Evolutionary conservation across 2,797 vertebrate species (phyloP), one percentile per base, ranked within the genome.

Genomic region (Novumbra hubbsi): DNA sequence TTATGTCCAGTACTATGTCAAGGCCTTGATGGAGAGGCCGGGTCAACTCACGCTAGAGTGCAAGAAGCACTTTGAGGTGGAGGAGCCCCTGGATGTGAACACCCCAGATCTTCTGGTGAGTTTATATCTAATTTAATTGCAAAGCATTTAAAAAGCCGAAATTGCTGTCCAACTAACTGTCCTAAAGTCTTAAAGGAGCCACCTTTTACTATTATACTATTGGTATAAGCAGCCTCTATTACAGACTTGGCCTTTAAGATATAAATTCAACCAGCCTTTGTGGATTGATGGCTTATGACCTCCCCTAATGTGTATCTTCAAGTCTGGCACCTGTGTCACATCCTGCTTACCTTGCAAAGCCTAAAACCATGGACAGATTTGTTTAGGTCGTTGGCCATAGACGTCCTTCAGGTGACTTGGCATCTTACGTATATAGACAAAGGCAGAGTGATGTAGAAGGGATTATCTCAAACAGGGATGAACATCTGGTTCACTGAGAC

Each of bases 41-140:
- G 87, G 92, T 0, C 93, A 91, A 34, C 92, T 93, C 0, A 73
- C 87, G 0, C 88, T 96, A 2, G 94, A 95, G 83, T 89, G 90
- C 6, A 96, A 93, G 87, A 96, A 93, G 19, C 57, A 70, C 50
- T 99, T 99, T 0, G 96, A 98, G 76, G 97, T 99, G 69, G 95
- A 98, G 88, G 97, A 99, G 73, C 93, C 95, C 0, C 92, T 99
- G 24, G 97, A 99, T 1, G 93, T 99, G 32, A 96, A 95, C 87
- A 98, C 96, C 0, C 97, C 97, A 0, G 97, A 97, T 28, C 49
- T 99, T 73, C 90, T 97, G 95, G 98, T 99, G 75, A 94, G 92
- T 60, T 60, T 5, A 67, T 34, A 17, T n/a, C 65, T n/a, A n/a
- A 34, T 9, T 68, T 28, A 64, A 45, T n/a, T 34, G n/a, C 65